Evolutionary conservation across 2,888 invertebrate species (phyloP).

Genomic region (Drosophila atroscutellata): DNA sequence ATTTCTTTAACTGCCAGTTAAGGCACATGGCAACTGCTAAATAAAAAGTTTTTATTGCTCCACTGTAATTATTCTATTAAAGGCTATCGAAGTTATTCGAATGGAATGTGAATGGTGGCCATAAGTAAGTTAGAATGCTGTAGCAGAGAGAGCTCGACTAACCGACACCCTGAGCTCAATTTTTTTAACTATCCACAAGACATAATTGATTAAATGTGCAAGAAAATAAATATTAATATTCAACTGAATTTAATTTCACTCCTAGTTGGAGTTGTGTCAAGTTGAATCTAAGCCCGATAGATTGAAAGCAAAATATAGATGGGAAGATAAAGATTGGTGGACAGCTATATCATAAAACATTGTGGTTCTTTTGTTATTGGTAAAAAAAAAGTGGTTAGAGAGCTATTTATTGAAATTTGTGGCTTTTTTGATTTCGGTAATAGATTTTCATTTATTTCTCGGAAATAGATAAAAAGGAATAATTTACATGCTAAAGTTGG

Average conservation of each 20-base stretch:
- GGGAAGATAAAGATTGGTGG: neutral
- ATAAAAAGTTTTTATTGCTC: neutral
- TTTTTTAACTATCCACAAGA: neutral
- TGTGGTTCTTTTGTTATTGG: neutral
- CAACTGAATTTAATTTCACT: neutral
- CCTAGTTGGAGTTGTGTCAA: no score
- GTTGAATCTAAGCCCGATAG: no score
- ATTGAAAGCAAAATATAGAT: neutral
- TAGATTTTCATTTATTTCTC: neutral
- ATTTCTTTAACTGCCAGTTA: slow-evolving; percentile 28
- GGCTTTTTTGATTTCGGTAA: neutral
- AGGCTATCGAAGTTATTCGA: neutral
- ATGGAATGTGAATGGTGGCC: neutral
- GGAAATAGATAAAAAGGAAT: neutral
- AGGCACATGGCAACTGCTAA: slow-evolving; percentile 4
- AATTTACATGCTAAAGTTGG: neutral
- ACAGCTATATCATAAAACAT: no score
- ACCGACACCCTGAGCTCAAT: neutral
- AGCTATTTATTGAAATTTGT: no score
- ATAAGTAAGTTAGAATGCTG: neutral
- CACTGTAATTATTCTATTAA: neutral
- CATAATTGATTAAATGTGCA: neutral
- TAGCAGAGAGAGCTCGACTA: neutral
- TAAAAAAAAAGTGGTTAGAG: no score
- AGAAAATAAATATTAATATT: neutral